Percentiles rank a stretch among this genome's conserved stretches.
These are phyloP conservation scores for Hormaphis cornu DNA, from an alignment of 1,140 invertebrate species.

Conservation along the genomic window DNA sequence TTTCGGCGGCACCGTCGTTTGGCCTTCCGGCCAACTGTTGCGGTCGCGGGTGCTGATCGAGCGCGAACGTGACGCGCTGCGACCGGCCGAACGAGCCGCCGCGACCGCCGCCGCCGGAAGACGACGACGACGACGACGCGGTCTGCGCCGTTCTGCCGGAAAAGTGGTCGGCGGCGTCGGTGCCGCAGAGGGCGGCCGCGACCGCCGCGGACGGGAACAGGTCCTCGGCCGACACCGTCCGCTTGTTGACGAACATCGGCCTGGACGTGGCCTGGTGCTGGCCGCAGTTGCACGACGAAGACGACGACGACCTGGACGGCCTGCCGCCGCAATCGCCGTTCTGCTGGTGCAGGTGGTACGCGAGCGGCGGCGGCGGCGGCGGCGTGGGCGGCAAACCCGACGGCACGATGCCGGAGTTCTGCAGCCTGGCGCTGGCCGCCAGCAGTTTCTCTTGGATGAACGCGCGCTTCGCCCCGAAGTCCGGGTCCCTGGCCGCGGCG, in stretches of 20 bases:
- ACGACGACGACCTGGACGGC: conserved; percentile 32
- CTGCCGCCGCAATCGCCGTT: conserved; percentile 18
- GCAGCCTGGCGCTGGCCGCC: conserved; percentile 35
- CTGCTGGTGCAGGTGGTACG: conserved; percentile 35
- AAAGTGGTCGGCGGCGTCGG: neutral
- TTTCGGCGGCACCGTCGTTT: neutral
- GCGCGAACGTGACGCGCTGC: conserved; percentile 39
- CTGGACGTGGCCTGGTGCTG: conserved; percentile 35
- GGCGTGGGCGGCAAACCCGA: conserved; percentile 35
- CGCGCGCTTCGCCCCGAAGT: conserved; percentile 13
- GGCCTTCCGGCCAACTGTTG: neutral
- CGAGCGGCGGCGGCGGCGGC: conserved; percentile 39
- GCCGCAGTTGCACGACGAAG: conserved; percentile 38
- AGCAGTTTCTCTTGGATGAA: conserved; percentile 28
- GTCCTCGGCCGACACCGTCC: conserved; percentile 39
- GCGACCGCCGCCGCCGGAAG: conserved; percentile 33
- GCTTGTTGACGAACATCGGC: conserved; percentile 35
- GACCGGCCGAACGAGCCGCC: conserved; percentile 38
- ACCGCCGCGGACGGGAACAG: too few relatives aligned
- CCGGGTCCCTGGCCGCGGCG: conserved; percentile 11
- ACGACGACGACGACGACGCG: neutral
- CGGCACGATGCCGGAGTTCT: conserved; percentile 39
- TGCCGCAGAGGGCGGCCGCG: too few relatives aligned
- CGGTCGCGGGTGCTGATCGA: conserved; percentile 37
- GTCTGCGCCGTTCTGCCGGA: neutral